Percentiles rank a stretch among this genome's conserved stretches.
phyloP scores from a whole-genome alignment of 2,888 invertebrate genomes.

The Tipula vernalis region DNA sequence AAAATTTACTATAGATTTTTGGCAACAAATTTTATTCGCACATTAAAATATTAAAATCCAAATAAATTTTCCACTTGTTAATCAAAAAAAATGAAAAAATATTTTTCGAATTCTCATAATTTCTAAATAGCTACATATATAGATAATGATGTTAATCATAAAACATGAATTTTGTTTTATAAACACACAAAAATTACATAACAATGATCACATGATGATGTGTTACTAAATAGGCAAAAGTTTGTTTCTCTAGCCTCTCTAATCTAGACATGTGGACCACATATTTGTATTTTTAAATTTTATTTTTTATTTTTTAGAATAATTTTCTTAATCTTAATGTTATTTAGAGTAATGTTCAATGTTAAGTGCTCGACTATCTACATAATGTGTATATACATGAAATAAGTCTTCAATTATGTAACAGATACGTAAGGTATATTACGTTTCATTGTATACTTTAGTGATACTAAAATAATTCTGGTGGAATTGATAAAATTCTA shows the following conservation, averaged over 20 bases:
- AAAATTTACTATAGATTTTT: neutral
- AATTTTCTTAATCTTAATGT: neutral
- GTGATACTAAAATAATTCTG: too few relatives aligned
- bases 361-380: neutral
- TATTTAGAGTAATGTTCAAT: neutral
- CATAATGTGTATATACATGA: neutral
- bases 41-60: neutral
- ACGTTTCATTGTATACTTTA: too few relatives aligned
- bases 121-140: neutral
- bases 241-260: neutral
- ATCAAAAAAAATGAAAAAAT: neutral
- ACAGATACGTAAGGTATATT: too few relatives aligned
- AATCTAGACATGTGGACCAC: neutral
- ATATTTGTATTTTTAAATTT: neutral
- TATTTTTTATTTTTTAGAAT: neutral
- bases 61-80: neutral
- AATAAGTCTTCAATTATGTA: too few relatives aligned
- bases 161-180: neutral
- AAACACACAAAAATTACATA: neutral
- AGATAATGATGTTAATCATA: neutral
- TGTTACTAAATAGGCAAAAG: neutral
- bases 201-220: neutral
- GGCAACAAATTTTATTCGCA: neutral
- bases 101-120: neutral
- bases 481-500: too few relatives aligned